phyloP scores from a whole-genome alignment of 1,140 invertebrate species.

The Coboldia fuscipes region DNA sequence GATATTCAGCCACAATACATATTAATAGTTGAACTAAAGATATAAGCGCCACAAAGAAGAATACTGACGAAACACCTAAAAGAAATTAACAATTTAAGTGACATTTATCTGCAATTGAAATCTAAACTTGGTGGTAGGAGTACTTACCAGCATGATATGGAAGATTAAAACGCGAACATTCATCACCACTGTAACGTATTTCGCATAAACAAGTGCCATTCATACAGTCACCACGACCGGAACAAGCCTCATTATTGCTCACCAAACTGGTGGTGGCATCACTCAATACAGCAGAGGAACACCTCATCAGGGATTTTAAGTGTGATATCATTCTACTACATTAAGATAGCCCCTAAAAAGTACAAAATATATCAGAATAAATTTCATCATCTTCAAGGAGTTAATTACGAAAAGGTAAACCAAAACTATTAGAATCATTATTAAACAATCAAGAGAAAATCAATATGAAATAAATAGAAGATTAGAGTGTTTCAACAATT shows the following conservation, averaged over 20 bases:
- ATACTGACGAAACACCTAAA: slow-evolving; percentile 55
- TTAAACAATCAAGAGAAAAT: no score
- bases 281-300: slow-evolving; percentile 19
- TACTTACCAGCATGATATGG: slow-evolving; percentile 34
- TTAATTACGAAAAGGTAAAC: no score
- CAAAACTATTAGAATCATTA: no score
- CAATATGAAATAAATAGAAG: no score
- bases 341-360: no score
- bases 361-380: no score
- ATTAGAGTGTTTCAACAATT: no score
- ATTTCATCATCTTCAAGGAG: no score
- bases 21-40: slow-evolving; percentile 72
- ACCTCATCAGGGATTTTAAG: slow-evolving; percentile 19
- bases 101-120: no score
- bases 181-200: slow-evolving; percentile 41
- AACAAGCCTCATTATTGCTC: slow-evolving; percentile 11
- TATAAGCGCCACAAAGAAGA: slow-evolving; percentile 64
- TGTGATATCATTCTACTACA: slow-evolving; percentile 20
- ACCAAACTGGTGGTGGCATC: slow-evolving; percentile 7
- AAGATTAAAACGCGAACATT: slow-evolving; percentile 35
- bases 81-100: slow-evolving; percentile 45
- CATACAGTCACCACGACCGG: slow-evolving; percentile 71
- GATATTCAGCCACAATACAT: slow-evolving; percentile 62
- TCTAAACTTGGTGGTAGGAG: slow-evolving; percentile 7
- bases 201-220: slow-evolving; percentile 81